A percentile compares a stretch with the other conserved stretches of the same genome.
These are phyloP conservation scores for Apodemia zela DNA, from an alignment of 2,888 invertebrate genomes.

Conservation along the genomic window DNA sequence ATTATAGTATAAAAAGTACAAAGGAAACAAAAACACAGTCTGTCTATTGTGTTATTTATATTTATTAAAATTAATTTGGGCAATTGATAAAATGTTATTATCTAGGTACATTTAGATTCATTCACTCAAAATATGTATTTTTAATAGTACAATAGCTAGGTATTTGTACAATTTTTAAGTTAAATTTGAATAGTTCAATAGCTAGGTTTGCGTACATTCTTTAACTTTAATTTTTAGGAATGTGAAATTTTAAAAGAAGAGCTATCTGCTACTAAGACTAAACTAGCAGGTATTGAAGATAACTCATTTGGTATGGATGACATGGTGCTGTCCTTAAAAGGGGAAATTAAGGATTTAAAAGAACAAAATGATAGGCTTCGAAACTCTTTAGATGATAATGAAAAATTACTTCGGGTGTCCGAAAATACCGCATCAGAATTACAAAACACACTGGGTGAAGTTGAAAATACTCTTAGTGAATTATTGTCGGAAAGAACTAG, in stretches of 20 bases:
- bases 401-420: conserved; percentile 80
- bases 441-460: conserved; percentile 85
- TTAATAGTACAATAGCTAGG: too few relatives aligned
- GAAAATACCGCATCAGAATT: conserved; percentile 91
- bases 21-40: too few relatives aligned
- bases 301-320: conserved; percentile 87
- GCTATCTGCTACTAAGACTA: conserved; percentile 77
- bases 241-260: conserved; percentile 84
- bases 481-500: conserved; percentile 65
- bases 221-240: conserved; percentile 66
- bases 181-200: too few relatives aligned
- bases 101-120: too few relatives aligned
- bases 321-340: conserved; percentile 84
- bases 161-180: too few relatives aligned
- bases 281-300: conserved; percentile 83
- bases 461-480: conserved; percentile 87
- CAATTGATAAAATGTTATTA: too few relatives aligned
- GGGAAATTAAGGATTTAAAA: conserved; percentile 80
- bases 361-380: conserved; percentile 83
- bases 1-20: too few relatives aligned
- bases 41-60: too few relatives aligned
- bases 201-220: too few relatives aligned
- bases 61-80: too few relatives aligned
- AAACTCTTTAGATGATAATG: conserved; percentile 83
- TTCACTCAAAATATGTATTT: too few relatives aligned